Conservation (phyloP, 2,888 invertebrate species). For the Xestobium rufovillosum region DNA sequence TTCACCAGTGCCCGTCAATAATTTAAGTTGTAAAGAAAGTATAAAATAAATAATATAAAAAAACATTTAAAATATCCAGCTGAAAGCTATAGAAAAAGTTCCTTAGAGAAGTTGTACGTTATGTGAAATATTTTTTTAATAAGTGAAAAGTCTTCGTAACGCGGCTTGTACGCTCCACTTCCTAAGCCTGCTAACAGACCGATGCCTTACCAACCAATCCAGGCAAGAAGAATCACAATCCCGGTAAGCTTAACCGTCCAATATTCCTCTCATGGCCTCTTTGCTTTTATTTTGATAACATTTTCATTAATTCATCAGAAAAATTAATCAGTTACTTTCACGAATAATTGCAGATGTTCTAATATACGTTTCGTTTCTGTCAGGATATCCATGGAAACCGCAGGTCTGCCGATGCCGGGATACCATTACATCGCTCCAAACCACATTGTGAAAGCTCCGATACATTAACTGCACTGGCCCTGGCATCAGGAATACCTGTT, state of each 20-base stretch:
- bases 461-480: constrained; percentile 58
- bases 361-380: constrained; percentile 42
- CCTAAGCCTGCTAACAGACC: constrained; percentile 40
- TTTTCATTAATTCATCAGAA: too few relatives aligned
- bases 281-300: not conserved
- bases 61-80: too few relatives aligned
- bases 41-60: too few relatives aligned
- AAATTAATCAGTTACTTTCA: not conserved
- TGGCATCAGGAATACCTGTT: constrained; percentile 35
- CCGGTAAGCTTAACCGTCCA: constrained; percentile 42
- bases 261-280: constrained; percentile 30
- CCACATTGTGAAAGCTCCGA: constrained; percentile 87
- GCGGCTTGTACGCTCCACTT: constrained; percentile 37
- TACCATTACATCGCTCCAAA: constrained; percentile 90
- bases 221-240: constrained; percentile 36
- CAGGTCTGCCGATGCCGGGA: constrained; percentile 82
- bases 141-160: too few relatives aligned
- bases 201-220: constrained; percentile 38
- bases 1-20: too few relatives aligned
- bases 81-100: too few relatives aligned
- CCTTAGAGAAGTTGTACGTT: too few relatives aligned
- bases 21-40: too few relatives aligned
- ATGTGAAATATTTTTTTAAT: too few relatives aligned
- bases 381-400: constrained; percentile 95
- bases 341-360: not conserved